Evolutionary conservation across 2,888 invertebrate genomes (phyloP).

Genomic region (Poecilus cupreus): DNA sequence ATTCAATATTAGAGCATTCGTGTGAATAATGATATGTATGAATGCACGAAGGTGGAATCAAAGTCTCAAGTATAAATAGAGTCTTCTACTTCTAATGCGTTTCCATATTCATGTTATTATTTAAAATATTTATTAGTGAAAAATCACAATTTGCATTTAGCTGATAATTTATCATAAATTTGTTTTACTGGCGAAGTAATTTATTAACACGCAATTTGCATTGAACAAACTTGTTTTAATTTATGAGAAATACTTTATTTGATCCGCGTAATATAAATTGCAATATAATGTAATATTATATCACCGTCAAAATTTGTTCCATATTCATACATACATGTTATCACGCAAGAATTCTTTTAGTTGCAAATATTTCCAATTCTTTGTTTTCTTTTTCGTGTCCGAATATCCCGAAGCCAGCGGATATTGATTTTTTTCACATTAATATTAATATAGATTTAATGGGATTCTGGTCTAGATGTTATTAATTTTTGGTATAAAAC

Average conservation of each 20-base stretch:
- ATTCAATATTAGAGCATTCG: constrained; percentile 2
- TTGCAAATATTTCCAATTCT: not conserved
- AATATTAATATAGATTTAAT: constrained; percentile 26
- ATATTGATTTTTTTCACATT: constrained; percentile 4
- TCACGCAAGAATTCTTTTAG: constrained; percentile 1
- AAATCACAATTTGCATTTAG: constrained; percentile 32
- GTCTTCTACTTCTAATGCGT: not conserved
- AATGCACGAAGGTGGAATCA: not conserved
- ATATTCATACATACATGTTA: not conserved
- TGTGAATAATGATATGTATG: constrained; percentile 31
- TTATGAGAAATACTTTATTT: constrained; percentile 14
- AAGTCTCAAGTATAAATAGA: constrained; percentile 21
- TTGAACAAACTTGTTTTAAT: constrained; percentile 23
- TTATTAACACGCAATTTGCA: constrained; percentile 32
- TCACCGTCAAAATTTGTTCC: not conserved
- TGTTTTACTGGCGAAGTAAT: not conserved
- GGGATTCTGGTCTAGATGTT: not conserved
- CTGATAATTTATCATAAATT: constrained; percentile 31
- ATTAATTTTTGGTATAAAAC: constrained; percentile 23
- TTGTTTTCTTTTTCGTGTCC: constrained; percentile 1
- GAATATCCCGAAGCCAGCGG: not conserved
- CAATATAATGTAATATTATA: not conserved
- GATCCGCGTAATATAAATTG: not conserved
- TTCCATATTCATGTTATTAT: constrained; percentile 25
- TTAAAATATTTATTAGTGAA: constrained; percentile 35